Evolutionary conservation across 2,113 vertebrate species (phyloP).

Genomic region (Vidua chalybeata): DNA sequence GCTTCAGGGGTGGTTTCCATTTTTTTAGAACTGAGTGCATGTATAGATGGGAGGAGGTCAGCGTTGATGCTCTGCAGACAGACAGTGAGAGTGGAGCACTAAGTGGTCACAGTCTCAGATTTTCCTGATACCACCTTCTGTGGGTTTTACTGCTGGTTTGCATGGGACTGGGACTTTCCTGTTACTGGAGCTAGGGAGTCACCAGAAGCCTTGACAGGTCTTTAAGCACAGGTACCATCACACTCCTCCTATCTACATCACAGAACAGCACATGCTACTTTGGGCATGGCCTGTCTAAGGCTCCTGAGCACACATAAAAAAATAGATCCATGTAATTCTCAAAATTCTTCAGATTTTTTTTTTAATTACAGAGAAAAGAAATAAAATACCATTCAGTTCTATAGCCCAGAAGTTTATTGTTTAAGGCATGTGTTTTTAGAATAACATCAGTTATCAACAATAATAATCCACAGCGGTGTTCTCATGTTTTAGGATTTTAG

Average conservation of each 20-base stretch:
- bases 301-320: background rate
- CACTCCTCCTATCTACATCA: constrained; percentile 33
- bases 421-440: background rate
- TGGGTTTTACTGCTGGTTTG: constrained; percentile 35
- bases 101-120: background rate
- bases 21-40: background rate
- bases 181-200: constrained; percentile 41
- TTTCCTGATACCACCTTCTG: background rate
- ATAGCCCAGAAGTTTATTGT: background rate
- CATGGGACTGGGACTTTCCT: constrained; percentile 52
- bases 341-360: background rate
- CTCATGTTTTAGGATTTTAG: background rate
- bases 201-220: constrained; percentile 64
- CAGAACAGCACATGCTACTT: background rate
- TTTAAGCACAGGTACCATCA: constrained; percentile 66
- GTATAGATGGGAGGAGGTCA: background rate
- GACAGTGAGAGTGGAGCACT: background rate
- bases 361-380: background rate
- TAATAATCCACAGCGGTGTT: background rate
- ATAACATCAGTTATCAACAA: background rate
- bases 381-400: background rate
- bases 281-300: background rate
- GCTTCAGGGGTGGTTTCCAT: background rate
- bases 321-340: background rate
- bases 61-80: background rate